These are phyloP conservation scores for Paraescarpia echinospica DNA, from an alignment of 1,140 invertebrate genomes.

Conservation along the genomic window DNA sequence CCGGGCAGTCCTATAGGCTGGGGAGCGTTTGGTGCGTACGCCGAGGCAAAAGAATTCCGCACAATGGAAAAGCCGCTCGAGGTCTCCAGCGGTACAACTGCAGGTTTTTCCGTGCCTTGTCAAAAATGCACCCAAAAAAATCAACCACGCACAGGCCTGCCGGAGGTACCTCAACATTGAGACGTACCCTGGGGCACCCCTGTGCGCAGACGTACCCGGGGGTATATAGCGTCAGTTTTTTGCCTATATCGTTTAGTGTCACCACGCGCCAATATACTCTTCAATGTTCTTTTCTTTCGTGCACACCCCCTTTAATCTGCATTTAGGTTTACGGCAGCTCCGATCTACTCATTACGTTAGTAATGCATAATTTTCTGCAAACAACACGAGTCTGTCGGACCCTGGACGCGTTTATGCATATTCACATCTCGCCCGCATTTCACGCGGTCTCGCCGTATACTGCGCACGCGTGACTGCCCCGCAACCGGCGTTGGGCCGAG, in stretches of 20 bases:
- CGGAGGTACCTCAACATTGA: neutral
- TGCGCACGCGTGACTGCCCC: neutral
- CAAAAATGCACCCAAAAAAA: no score
- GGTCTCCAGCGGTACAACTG: no score
- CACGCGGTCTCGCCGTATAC: neutral
- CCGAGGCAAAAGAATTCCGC: no score
- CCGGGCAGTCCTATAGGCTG: no score
- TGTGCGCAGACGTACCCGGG: neutral
- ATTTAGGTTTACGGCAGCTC: neutral
- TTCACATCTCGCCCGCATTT: neutral
- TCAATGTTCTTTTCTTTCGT: neutral
- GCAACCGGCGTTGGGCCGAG: neutral
- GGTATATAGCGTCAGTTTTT: neutral
- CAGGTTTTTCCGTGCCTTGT: no score
- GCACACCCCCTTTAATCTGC: neutral
- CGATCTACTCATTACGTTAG: neutral
- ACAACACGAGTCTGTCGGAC: neutral
- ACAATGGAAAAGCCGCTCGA: no score
- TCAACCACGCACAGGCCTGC: no score
- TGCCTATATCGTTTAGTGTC: neutral
- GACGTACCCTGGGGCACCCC: neutral
- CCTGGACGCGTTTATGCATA: neutral
- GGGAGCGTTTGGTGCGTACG: no score
- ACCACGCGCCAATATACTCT: neutral
- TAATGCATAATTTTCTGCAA: neutral